Percentiles rank a stretch among this genome's conserved stretches.
Conservation (phyloP, 2,797 vertebrate species). For the Hoplostethus atlanticus region DNA sequence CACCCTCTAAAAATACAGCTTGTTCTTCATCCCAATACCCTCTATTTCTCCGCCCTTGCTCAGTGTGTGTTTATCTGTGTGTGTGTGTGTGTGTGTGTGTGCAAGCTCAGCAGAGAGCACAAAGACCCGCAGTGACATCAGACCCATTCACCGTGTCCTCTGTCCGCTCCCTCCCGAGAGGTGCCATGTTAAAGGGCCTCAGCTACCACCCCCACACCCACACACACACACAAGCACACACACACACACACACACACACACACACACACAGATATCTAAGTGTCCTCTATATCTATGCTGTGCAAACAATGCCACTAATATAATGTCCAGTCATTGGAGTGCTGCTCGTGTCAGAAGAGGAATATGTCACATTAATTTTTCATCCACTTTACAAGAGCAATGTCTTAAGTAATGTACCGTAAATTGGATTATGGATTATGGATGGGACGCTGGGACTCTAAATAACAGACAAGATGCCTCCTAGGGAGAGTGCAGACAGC, state of each 20-base stretch:
- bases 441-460: too few species aligned
- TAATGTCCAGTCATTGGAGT: too few species aligned
- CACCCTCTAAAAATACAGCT: constrained; percentile 35
- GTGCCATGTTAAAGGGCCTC: constrained; percentile 68
- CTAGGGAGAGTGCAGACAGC: too few species aligned
- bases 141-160: constrained; percentile 76
- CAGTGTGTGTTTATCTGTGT: constrained; percentile 40
- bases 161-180: constrained; percentile 67
- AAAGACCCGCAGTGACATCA: constrained; percentile 81
- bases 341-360: too few species aligned
- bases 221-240: constrained; percentile 22
- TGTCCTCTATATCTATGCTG: too few species aligned
- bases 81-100: background rate
- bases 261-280: background rate
- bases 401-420: too few species aligned
- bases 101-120: constrained; percentile 75
- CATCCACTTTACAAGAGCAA: too few species aligned
- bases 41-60: constrained; percentile 31
- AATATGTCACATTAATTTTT: too few species aligned
- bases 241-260: constrained; percentile 14
- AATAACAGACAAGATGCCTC: too few species aligned
- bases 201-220: constrained; percentile 15
- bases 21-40: constrained; percentile 28
- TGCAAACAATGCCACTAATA: too few species aligned
- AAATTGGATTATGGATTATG: too few species aligned